phyloP scores from a whole-genome alignment of 2,797 vertebrate species.

The Onychomys arenicola region DNA sequence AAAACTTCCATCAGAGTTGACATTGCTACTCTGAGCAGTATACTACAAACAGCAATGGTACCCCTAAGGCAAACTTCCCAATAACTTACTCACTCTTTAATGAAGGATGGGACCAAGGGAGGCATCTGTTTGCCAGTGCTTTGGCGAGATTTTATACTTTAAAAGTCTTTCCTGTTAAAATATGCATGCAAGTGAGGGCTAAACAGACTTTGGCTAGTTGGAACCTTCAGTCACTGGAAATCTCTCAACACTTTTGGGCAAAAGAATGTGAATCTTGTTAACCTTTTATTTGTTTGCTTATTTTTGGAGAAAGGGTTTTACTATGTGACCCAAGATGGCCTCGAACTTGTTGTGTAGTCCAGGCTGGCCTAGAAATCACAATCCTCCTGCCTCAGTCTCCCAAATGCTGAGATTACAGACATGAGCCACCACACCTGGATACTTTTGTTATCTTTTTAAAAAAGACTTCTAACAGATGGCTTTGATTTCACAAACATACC shows the following conservation, averaged over 20 bases:
- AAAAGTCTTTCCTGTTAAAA: conserved; percentile 32
- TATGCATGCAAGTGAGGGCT: background rate
- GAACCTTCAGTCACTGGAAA: background rate
- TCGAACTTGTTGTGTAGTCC: background rate
- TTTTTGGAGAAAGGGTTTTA: background rate
- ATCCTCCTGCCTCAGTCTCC: background rate
- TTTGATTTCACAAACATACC: background rate
- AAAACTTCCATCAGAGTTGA: background rate
- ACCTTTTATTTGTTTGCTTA: background rate
- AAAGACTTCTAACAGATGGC: background rate
- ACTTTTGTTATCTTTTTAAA: background rate
- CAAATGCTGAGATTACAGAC: background rate
- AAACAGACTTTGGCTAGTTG: background rate
- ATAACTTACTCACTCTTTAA: background rate
- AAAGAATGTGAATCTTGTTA: conserved; percentile 1
- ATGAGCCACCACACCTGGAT: background rate
- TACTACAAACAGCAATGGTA: background rate
- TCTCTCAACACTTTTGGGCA: background rate
- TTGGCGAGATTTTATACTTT: background rate
- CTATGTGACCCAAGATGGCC: background rate
- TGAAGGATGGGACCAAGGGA: background rate
- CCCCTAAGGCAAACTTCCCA: background rate
- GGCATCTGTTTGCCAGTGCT: background rate
- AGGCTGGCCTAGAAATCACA: background rate
- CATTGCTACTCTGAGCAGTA: background rate